Evolutionary conservation across 2,888 invertebrate species (phyloP).

Genomic region (Xestoiulus laeticollis): DNA sequence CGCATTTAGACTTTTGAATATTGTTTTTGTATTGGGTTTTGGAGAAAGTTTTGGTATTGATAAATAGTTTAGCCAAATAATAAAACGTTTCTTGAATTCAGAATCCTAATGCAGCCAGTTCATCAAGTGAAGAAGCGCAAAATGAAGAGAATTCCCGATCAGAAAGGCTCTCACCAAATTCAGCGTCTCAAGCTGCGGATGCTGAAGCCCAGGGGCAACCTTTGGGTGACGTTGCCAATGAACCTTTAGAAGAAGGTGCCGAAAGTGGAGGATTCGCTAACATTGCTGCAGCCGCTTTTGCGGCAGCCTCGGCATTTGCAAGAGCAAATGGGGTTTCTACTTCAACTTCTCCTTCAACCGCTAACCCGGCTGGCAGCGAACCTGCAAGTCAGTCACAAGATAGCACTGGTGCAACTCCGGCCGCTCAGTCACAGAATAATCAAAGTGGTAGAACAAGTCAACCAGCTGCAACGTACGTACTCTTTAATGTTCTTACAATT

Average conservation of each 20-base stretch:
- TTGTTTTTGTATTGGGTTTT: too few species aligned
- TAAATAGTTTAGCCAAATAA: neutral
- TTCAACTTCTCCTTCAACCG: neutral
- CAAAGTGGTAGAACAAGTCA: neutral
- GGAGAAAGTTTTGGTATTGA: neutral
- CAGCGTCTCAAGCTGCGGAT: neutral
- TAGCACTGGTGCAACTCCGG: neutral
- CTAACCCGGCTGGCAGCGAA: constrained; percentile 1
- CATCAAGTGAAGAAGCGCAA: constrained; percentile 25
- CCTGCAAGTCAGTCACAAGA: neutral
- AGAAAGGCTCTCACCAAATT: neutral
- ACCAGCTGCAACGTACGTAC: constrained; percentile 1
- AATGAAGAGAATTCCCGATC: constrained; percentile 40
- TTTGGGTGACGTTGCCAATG: neutral
- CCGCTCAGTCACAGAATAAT: neutral
- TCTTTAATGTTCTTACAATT: neutral
- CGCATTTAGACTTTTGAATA: too few species aligned
- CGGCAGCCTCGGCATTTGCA: constrained; percentile 8
- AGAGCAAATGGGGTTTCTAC: constrained; percentile 13
- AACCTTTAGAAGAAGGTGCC: neutral
- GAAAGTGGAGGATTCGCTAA: constrained; percentile 32
- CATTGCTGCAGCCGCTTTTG: constrained; percentile 21
- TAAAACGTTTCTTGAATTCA: neutral
- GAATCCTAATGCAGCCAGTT: neutral
- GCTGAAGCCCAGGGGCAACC: neutral